A percentile compares a stretch with the other conserved stretches of the same genome.
Conservation (phyloP, 92 coral and sea anemone species). For the Epizoanthus scotinus region DNA sequence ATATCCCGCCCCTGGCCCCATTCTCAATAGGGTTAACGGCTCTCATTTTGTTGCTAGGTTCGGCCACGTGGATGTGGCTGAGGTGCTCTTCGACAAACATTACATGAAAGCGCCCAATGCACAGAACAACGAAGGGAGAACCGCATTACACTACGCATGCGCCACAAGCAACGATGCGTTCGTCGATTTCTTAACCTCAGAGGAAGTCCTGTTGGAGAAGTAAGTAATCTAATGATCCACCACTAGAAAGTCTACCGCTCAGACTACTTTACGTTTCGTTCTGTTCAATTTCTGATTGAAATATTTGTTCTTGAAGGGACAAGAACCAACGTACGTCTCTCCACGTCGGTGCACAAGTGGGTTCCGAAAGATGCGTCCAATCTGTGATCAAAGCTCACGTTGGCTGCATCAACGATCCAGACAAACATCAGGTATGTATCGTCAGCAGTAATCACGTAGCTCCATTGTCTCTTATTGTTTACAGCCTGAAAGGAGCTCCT, state of each 20-base stretch:
- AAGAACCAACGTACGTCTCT: conserved; percentile 60
- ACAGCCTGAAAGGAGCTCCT: no score
- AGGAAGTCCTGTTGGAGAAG: conserved; percentile 21
- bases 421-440: conserved; percentile 19
- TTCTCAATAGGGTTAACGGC: no score
- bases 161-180: conserved; percentile 24
- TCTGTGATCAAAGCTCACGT: conserved; percentile 50
- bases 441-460: no score
- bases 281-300: no score
- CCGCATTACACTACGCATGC: conserved; percentile 34
- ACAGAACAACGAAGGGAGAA: conserved; percentile 24
- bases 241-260: no score
- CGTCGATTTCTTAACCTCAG: conserved; percentile 20
- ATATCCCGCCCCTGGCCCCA: no score
- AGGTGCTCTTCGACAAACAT: conserved; percentile 22
- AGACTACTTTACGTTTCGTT: no score
- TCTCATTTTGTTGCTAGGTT: conserved; percentile 1
- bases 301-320: conserved; percentile 25
- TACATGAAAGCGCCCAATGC: conserved; percentile 40
- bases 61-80: conserved; percentile 30
- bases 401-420: conserved; percentile 23
- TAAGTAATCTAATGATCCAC: background rate
- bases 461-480: no score
- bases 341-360: conserved; percentile 61
- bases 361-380: conserved; percentile 58